Percentiles rank a stretch among this genome's conserved stretches.
phyloP scores from a whole-genome alignment of 92 coral and sea anemone species.

The Umimayanthus chanpuru region DNA sequence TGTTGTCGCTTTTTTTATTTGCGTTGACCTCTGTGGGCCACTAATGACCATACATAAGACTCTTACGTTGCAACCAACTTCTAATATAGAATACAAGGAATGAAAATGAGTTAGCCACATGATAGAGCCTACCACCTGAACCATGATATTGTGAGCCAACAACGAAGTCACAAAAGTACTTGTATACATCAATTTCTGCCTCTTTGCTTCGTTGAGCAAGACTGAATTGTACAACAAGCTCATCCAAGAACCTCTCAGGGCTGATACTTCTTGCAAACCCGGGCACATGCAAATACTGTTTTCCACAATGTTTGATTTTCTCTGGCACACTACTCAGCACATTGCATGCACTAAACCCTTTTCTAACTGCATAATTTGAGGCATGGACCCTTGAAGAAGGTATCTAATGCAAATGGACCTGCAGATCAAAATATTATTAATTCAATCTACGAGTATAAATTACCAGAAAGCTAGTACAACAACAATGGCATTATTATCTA shows the following conservation, averaged over 20 bases:
- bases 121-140: neutral
- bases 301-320: slow-evolving; percentile 41
- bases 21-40: too few relatives aligned
- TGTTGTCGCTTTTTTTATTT: too few relatives aligned
- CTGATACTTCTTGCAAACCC: slow-evolving; percentile 14
- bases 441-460: neutral
- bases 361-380: slow-evolving; percentile 36
- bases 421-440: slow-evolving; percentile 27
- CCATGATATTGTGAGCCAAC: neutral
- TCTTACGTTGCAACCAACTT: slow-evolving; percentile 41
- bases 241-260: slow-evolving; percentile 15
- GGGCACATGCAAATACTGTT: slow-evolving; percentile 29
- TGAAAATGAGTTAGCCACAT: slow-evolving; percentile 15
- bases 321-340: slow-evolving; percentile 35
- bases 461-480: too few relatives aligned
- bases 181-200: slow-evolving; percentile 36
- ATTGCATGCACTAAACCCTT: slow-evolving; percentile 24
- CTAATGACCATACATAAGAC: slow-evolving; percentile 24
- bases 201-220: slow-evolving; percentile 27
- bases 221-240: slow-evolving; percentile 41
- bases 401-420: slow-evolving; percentile 36
- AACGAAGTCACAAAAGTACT: slow-evolving; percentile 17
- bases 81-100: slow-evolving; percentile 28
- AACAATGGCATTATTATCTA: neutral
- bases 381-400: slow-evolving; percentile 35